Percentiles rank a stretch among this genome's conserved stretches.
Evolutionary conservation across 2,888 invertebrate species (phyloP).

Genomic region (Gortyna flavago): DNA sequence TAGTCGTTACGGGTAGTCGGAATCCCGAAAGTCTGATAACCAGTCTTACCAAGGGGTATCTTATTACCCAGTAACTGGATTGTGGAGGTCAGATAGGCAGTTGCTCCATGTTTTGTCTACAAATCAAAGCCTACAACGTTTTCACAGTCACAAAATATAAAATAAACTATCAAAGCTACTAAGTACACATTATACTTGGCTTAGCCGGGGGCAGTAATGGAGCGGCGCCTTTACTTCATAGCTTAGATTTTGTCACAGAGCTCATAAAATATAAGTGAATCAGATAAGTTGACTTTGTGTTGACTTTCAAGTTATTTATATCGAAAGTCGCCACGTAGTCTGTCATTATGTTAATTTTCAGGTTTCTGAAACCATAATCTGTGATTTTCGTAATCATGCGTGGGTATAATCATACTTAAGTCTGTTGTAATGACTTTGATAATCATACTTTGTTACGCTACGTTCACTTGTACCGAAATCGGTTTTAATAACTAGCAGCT

Average conservation of each 20-base stretch:
- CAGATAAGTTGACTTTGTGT: constrained; percentile 63
- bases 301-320: constrained; percentile 62
- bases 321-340: constrained; percentile 28
- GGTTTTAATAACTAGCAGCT: constrained; percentile 9
- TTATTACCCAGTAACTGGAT: no score
- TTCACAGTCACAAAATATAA: no score
- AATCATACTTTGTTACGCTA: constrained; percentile 40
- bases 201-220: not conserved
- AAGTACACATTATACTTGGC: not conserved
- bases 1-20: no score
- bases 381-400: constrained; percentile 34
- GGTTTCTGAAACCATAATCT: constrained; percentile 12
- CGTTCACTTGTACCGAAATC: not conserved
- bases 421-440: constrained; percentile 28
- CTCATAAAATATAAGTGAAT: constrained; percentile 63
- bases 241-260: constrained; percentile 53
- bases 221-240: constrained; percentile 27
- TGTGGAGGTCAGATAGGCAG: no score
- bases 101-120: no score
- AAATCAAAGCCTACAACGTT: no score
- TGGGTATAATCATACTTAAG: constrained; percentile 46
- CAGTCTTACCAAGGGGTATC: no score
- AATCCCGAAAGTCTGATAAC: no score
- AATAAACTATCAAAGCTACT: no score
- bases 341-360: constrained; percentile 54